Evolutionary conservation across 1,140 invertebrate species (phyloP), one percentile per base, ranked within the genome.

Genomic region (Drosophila lacteicornis): DNA sequence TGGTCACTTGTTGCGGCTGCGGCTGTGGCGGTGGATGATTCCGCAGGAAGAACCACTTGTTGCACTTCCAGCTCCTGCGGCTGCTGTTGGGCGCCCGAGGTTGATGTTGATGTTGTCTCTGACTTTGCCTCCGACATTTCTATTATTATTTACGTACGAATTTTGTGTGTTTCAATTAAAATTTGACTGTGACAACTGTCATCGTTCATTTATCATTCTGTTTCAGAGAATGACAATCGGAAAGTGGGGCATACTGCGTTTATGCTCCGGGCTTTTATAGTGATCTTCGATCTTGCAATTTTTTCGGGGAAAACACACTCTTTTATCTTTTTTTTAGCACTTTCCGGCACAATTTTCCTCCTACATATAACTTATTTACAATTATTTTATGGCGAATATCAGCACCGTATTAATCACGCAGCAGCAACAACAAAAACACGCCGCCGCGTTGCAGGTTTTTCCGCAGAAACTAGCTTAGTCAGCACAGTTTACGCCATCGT

Each of bases 71-170:
- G 22, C 17, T 58, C 19, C 13, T 13, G 53, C 33, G 47, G 4
- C 6, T 33, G 56, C 33, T 40, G 67, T 0, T 73, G 63, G 12
- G 27, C 68, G 22, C 22, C 53, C 7, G 69, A 43, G 7, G 69
- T 51, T 30, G 69, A 50, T n/a, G 55, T 61, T 36, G 30, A 19
- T 19, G 46, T 25, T 49, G 38, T 19, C 40, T 66, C 33, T 4
- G 43, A 66, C 36, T 75, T 58, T 12, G 25, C 19, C 42, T 75
- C 60, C 15, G 71, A 76, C 74, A 76, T 76, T 76, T 53, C 13
- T 40, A 42, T 22, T 40, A 50, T 19, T 61, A 11, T 53, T 73
- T 40, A 75, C 67, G 22, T 73, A 62, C 17, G 25, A 76, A 76
- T 75, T 76, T 76, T 58, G 40, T 43, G 45, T 17, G 46, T 46